Conservation (phyloP, 23 tunicate genomes). For the Oikopleura vanhoeffeni region DNA sequence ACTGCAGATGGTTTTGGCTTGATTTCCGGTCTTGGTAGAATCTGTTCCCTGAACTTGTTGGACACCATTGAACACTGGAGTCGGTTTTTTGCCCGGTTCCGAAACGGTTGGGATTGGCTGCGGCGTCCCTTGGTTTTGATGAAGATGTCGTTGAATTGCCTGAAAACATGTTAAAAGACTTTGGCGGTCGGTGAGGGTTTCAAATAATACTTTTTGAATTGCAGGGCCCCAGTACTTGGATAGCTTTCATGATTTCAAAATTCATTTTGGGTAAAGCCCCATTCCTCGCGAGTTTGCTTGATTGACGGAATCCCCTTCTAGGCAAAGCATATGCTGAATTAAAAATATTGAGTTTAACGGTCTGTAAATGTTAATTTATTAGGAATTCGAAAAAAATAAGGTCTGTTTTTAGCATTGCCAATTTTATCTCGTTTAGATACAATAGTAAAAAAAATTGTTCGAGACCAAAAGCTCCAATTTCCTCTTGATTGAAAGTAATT, state of each 20-base stretch:
- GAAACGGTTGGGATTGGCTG: neutral
- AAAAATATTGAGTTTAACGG: neutral
- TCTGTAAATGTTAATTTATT: neutral
- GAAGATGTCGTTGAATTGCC: constrained; percentile 11
- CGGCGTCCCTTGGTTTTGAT: neutral
- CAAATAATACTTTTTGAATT: constrained; percentile 8
- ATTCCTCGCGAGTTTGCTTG: neutral
- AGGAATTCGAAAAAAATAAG: neutral
- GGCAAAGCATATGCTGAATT: neutral
- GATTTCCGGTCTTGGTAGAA: no score
- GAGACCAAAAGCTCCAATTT: no score
- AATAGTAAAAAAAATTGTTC: no score
- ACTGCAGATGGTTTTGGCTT: constrained; percentile 6
- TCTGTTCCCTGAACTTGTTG: neutral
- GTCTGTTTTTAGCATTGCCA: neutral
- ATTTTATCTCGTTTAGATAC: neutral
- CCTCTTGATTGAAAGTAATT: no score
- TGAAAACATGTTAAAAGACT: no score
- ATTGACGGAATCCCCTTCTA: neutral
- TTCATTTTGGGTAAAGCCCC: neutral
- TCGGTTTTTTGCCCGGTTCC: neutral
- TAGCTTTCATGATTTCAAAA: neutral
- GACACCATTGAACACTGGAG: neutral
- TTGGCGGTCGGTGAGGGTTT: no score
- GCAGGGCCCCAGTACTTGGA: constrained; percentile 12